Evolutionary conservation across 2,797 vertebrate genomes (phyloP).

Genomic region (Pelochelys cantorii): DNA sequence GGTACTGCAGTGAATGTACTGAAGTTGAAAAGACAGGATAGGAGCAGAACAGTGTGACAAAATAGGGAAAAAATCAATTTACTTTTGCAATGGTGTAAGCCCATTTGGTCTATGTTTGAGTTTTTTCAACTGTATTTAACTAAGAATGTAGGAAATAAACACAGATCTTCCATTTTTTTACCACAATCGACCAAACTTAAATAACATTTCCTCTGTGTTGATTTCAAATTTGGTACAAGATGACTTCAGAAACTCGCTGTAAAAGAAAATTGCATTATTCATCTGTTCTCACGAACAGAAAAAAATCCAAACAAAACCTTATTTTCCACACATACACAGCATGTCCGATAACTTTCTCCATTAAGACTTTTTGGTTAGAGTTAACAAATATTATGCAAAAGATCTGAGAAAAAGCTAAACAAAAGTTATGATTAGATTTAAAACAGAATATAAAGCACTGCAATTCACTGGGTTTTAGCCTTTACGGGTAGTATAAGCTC

Average conservation of each 20-base stretch:
- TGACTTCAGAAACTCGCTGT: slow-evolving; percentile 6
- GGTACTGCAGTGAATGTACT: rapidly evolving
- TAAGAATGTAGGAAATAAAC: neutral
- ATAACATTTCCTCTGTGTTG: neutral
- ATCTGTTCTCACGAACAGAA: slow-evolving; percentile 47
- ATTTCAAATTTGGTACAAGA: slow-evolving; percentile 8
- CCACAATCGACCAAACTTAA: neutral
- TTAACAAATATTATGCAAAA: slow-evolving; percentile 25
- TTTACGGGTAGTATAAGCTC: slow-evolving; percentile 70
- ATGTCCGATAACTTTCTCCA: slow-evolving; percentile 58
- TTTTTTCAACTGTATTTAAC: neutral
- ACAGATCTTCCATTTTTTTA: neutral
- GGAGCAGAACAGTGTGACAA: neutral
- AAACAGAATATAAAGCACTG: slow-evolving; percentile 65
- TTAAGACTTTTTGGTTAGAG: slow-evolving; percentile 57
- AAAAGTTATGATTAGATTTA: slow-evolving; percentile 74
- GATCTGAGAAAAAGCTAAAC: slow-evolving; percentile 63
- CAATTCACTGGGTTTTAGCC: slow-evolving; percentile 66
- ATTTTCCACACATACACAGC: slow-evolving; percentile 49
- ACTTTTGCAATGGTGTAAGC: neutral
- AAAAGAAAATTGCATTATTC: slow-evolving; percentile 37
- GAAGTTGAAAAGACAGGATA: neutral
- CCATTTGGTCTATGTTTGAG: neutral
- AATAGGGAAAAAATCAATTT: neutral
- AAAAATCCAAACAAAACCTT: neutral